phyloP scores from a whole-genome alignment of 2,113 vertebrate species.

The Struthidea cinerea region DNA sequence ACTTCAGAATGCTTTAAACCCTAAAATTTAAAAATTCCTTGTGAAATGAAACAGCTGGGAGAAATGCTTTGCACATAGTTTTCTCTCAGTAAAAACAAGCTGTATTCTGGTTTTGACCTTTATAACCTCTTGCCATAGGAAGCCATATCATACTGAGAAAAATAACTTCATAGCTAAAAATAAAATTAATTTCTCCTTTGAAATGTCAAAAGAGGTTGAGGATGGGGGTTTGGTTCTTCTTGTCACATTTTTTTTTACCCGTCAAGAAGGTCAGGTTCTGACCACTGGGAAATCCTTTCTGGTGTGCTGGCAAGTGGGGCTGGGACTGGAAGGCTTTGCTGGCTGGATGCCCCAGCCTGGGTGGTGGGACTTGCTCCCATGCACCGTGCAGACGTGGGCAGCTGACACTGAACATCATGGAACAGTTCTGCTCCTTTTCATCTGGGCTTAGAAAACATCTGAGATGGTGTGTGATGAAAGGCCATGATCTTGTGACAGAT shows the following conservation, averaged over 20 bases:
- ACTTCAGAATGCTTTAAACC: background rate
- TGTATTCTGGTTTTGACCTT: background rate
- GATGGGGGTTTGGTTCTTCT: background rate
- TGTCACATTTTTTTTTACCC: background rate
- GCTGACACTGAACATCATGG: background rate
- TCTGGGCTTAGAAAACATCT: background rate
- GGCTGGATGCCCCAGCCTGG: background rate
- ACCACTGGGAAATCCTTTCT: background rate
- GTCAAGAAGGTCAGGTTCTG: background rate
- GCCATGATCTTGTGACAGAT: background rate
- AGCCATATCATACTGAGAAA: background rate
- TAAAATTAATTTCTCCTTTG: background rate
- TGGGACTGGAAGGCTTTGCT: background rate
- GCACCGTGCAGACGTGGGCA: fast-evolving
- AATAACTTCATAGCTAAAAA: background rate
- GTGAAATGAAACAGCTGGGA: background rate
- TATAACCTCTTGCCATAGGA: background rate
- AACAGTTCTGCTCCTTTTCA: fast-evolving
- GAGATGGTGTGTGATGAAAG: background rate
- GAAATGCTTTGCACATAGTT: background rate
- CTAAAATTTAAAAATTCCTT: background rate
- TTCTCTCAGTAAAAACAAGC: background rate
- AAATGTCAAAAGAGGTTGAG: background rate
- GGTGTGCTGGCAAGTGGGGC: background rate
- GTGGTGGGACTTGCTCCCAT: background rate